phyloP scores from a whole-genome alignment of 2,113 vertebrate genomes.

The Microtus ochrogaster region DNA sequence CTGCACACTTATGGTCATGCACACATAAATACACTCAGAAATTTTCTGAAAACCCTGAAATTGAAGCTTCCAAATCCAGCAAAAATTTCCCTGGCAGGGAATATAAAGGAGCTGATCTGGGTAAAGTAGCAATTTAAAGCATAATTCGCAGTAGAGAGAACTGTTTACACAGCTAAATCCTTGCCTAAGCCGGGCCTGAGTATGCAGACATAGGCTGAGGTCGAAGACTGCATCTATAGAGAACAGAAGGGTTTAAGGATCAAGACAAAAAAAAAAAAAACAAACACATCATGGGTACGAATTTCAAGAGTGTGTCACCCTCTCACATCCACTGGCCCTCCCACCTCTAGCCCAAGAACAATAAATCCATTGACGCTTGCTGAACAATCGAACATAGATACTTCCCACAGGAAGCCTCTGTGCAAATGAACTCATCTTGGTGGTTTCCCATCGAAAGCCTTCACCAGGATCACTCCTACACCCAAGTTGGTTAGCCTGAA shows the following conservation, averaged over 20 bases:
- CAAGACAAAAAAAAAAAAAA: background rate
- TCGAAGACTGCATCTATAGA: constrained; percentile 28
- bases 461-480: constrained; percentile 13
- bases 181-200: constrained; percentile 28
- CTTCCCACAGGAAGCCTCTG: constrained; percentile 43
- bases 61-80: constrained; percentile 49
- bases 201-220: constrained; percentile 11
- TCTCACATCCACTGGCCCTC: constrained; percentile 11
- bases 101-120: background rate
- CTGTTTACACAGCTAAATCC: constrained; percentile 24
- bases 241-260: constrained; percentile 55
- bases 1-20: no score
- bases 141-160: constrained; percentile 11
- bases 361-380: constrained; percentile 56
- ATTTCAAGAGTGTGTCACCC: background rate
- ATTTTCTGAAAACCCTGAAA: constrained; percentile 21
- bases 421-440: constrained; percentile 44
- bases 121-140: constrained; percentile 32
- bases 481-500: background rate
- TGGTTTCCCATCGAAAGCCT: constrained; percentile 3
- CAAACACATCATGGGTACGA: background rate
- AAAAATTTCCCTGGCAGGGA: constrained; percentile 49
- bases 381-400: constrained; percentile 57
- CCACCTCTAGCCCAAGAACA: constrained; percentile 58
- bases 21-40: background rate